These are phyloP conservation scores for Nephrotoma flavescens DNA, from an alignment of 2,888 invertebrate genomes.

Conservation along the genomic window DNA sequence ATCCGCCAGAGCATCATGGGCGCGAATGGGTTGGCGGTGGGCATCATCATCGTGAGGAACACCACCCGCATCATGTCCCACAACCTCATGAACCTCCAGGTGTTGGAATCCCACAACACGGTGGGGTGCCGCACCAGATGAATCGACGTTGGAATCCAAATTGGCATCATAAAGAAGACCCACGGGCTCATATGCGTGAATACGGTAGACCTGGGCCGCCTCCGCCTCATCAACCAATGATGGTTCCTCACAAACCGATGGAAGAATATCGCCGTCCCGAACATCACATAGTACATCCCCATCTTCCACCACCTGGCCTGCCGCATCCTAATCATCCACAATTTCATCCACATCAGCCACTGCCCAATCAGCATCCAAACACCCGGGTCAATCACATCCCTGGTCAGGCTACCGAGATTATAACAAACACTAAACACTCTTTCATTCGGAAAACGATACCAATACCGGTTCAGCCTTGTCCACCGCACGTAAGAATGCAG, in stretches of 20 bases:
- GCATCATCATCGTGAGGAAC: conserved; percentile 25
- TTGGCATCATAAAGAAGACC: conserved; percentile 3
- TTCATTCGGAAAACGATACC: background rate
- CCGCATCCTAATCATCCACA: conserved; percentile 7
- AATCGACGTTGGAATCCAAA: conserved; percentile 9
- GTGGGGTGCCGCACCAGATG: conserved; percentile 6
- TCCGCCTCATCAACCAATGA: background rate
- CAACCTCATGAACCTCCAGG: conserved; percentile 22
- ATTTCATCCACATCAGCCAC: conserved; percentile 10
- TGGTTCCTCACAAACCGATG: conserved; percentile 5
- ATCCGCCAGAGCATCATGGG: conserved; percentile 12
- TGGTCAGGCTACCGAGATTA: background rate
- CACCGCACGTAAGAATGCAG: background rate
- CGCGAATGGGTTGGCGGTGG: conserved; percentile 11
- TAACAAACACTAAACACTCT: background rate
- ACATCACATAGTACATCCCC: conserved; percentile 1
- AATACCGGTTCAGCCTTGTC: background rate
- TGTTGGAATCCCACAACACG: conserved; percentile 12
- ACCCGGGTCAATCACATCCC: background rate
- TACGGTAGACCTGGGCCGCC: background rate
- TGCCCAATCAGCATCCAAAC: background rate
- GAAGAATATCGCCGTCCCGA: conserved; percentile 8
- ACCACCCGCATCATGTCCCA: conserved; percentile 28
- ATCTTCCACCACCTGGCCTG: conserved; percentile 10
- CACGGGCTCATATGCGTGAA: background rate